Base-by-base conservation (phyloP, 2,888 invertebrate genomes). In the Agonopterix subpropinquella region DNA sequence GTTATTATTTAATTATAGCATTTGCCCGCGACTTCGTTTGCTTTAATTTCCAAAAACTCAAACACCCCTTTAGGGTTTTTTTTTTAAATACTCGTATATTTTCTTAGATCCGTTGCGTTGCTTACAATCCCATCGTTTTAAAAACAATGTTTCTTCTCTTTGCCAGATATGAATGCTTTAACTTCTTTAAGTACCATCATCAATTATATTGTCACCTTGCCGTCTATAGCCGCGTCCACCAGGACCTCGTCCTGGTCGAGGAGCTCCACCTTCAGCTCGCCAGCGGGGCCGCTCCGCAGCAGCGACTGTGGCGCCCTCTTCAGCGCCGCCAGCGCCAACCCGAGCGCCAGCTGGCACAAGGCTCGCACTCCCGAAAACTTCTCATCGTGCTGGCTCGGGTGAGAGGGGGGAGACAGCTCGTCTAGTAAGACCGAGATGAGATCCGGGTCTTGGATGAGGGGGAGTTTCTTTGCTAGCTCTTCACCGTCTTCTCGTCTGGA, bases 241-340 rank as follows among this genome's bases (percentile, higher is more conserved):
- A 96, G 81, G 54, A 90, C 85, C 65, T 97, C 97, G 69, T 97
- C 97, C 57, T 95, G 93, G 60, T 95, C 95, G 41, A 92, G 85
- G 28, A 83, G 62, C 47, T 85, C 72, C 9, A 58, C 55, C 42
- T 62, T 61, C 1, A 59, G 54, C 43, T 68, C 67, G 1, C 51
- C 73, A 1, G 69, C 65, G 2, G 63, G 52, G 8, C 68, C 67
- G 0, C 62, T 53, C 1, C 77, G 55, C 50, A 80, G 55, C 43
- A 83, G 51, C 11, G 85, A 79, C 57, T 80, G 82, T 0, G 86
- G 87, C 39, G 85, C 86, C 47, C 87, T 57, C 67, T 84, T 83
- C 39, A 86, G 55, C 8, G 85, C 85, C 0, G 84, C 86, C 11
- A 84, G 62, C 1, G 82, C 83, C 37, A 81, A 62, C 1, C 82